phyloP scores from a whole-genome alignment of 2,888 invertebrate species.

The Neocrepidodera transversa region DNA sequence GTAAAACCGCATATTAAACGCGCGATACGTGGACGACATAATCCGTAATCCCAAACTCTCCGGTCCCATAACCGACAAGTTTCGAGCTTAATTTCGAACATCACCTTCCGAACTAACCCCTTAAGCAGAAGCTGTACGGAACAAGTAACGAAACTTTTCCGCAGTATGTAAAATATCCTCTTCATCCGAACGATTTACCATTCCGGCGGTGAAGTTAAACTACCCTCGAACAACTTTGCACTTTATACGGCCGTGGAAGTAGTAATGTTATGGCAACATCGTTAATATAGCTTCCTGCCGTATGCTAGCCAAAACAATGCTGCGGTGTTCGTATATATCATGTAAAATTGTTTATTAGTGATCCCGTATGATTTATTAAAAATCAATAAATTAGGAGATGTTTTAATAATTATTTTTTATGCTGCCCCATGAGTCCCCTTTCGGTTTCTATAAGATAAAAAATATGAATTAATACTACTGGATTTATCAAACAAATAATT shows the following conservation, averaged over 20 bases:
- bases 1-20: too few species aligned
- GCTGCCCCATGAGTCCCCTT: too few species aligned
- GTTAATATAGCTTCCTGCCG: conserved; percentile 18
- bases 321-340: conserved; percentile 2
- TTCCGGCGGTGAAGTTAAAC: conserved; percentile 13
- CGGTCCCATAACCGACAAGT: neutral
- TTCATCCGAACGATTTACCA: conserved; percentile 28
- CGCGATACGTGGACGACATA: too few species aligned
- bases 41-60: too few species aligned
- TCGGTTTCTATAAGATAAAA: too few species aligned
- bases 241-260: conserved; percentile 16
- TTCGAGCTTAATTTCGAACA: conserved; percentile 1
- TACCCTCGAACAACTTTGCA: conserved; percentile 22
- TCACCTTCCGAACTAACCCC: conserved; percentile 5
- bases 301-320: conserved; percentile 4
- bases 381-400: too few species aligned
- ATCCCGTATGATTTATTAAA: too few species aligned
- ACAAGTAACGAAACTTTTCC: conserved; percentile 19
- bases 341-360: too few species aligned
- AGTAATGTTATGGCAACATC: conserved; percentile 11
- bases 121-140: conserved; percentile 8
- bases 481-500: too few species aligned
- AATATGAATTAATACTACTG: too few species aligned
- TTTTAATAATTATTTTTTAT: too few species aligned
- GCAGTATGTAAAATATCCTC: conserved; percentile 25